Evolutionary conservation across 2,113 vertebrate species (phyloP).

Genomic region (Psilopogon haemacephalus): DNA sequence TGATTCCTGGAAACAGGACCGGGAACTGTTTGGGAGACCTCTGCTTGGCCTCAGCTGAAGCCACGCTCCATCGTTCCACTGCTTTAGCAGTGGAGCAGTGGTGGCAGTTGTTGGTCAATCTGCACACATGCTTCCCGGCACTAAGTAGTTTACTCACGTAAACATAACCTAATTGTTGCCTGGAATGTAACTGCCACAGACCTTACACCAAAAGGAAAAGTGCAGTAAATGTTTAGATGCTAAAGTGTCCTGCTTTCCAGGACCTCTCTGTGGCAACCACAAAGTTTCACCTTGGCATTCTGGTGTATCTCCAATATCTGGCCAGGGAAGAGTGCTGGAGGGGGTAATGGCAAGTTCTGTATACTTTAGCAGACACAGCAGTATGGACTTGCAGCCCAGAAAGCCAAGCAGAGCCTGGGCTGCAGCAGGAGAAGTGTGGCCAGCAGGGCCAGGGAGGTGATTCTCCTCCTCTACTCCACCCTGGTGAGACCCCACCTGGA

Average conservation of each 20-base stretch:
- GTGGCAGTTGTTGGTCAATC: not conserved
- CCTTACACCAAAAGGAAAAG: not conserved
- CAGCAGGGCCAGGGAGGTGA: no score
- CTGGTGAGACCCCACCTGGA: no score
- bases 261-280: not conserved
- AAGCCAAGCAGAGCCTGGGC: no score
- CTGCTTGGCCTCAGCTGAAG: not conserved
- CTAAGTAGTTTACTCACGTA: not conserved
- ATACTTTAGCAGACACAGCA: not conserved
- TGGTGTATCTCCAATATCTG: not conserved
- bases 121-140: not conserved
- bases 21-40: not conserved
- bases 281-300: not conserved
- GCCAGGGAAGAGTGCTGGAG: not conserved
- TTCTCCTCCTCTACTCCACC: no score
- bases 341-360: not conserved
- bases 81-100: not conserved
- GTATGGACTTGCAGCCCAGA: no score
- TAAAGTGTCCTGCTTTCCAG: not conserved
- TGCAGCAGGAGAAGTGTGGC: no score
- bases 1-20: not conserved
- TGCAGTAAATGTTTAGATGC: not conserved
- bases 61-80: not conserved
- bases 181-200: not conserved
- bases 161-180: not conserved